phyloP scores from a whole-genome alignment of 2,113 vertebrate genomes.

The Ondatra zibethicus region DNA sequence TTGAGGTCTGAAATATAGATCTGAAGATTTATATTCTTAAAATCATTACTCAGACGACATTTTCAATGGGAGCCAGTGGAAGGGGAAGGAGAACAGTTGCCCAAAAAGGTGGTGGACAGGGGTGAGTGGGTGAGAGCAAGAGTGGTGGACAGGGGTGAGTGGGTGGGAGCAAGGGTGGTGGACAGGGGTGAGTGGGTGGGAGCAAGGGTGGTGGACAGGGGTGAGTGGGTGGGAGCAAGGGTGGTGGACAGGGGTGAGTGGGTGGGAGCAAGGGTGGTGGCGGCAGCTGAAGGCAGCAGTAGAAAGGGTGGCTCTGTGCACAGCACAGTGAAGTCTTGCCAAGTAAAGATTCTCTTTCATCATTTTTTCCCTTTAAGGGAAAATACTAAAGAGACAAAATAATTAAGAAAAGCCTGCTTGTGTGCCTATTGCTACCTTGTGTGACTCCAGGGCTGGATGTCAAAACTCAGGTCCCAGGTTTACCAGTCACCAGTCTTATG shows the following conservation, averaged over 20 bases:
- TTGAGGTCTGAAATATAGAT: slow-evolving; percentile 51
- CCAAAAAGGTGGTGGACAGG: background rate
- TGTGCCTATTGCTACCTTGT: background rate
- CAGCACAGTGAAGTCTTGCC: background rate
- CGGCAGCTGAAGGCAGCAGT: background rate
- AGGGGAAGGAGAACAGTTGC: background rate
- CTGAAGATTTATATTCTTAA: slow-evolving; percentile 14
- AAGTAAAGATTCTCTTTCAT: slow-evolving; percentile 1
- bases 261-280: too few species aligned
- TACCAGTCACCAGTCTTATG: background rate
- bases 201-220: background rate
- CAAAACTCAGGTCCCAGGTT: background rate
- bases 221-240: background rate
- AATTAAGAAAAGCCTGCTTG: slow-evolving; percentile 12
- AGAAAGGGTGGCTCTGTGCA: background rate
- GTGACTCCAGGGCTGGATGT: background rate
- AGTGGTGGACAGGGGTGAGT: background rate
- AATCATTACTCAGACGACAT: background rate
- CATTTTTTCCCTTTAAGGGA: background rate
- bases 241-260: background rate
- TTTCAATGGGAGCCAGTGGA: background rate
- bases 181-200: background rate
- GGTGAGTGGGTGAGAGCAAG: background rate
- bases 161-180: background rate
- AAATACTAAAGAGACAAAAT: background rate